Percentiles rank a stretch among this genome's conserved stretches.
Conservation (phyloP, 2,113 vertebrate genomes). For the Mastomys natalensis region DNA sequence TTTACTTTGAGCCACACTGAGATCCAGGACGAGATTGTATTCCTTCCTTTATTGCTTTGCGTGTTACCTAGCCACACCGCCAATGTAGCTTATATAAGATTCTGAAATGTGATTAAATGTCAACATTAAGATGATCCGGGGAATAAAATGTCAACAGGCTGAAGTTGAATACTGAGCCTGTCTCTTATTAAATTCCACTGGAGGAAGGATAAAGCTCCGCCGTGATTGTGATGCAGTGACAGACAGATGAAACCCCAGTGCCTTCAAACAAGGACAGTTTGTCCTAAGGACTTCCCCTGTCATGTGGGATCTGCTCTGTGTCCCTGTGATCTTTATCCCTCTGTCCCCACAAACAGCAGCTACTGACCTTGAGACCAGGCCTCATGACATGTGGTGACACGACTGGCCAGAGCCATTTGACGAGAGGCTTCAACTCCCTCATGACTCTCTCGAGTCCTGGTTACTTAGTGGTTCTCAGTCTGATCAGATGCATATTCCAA, state of each 20-base stretch:
- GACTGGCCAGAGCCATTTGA: background rate
- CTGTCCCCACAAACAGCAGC: background rate
- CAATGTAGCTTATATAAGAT: background rate
- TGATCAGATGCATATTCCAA: background rate
- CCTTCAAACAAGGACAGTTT: background rate
- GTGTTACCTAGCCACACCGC: background rate
- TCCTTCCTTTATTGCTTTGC: background rate
- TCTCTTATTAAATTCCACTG: slow-evolving; percentile 54
- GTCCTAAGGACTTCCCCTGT: background rate
- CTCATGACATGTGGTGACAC: background rate
- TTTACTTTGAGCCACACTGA: background rate
- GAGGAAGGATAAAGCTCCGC: background rate
- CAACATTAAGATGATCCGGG: slow-evolving; percentile 39
- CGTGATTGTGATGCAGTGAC: background rate
- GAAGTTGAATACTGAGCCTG: background rate
- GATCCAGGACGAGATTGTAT: background rate
- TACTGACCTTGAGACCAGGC: background rate
- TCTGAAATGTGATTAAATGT: slow-evolving; percentile 51
- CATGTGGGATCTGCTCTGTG: background rate
- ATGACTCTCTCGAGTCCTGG: background rate
- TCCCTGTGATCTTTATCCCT: background rate
- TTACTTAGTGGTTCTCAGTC: background rate
- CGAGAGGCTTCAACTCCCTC: background rate
- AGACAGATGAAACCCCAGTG: background rate
- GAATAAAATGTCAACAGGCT: slow-evolving; percentile 54